Base-by-base conservation (phyloP, 1,140 invertebrate genomes). In the Cydia splendana region DNA sequence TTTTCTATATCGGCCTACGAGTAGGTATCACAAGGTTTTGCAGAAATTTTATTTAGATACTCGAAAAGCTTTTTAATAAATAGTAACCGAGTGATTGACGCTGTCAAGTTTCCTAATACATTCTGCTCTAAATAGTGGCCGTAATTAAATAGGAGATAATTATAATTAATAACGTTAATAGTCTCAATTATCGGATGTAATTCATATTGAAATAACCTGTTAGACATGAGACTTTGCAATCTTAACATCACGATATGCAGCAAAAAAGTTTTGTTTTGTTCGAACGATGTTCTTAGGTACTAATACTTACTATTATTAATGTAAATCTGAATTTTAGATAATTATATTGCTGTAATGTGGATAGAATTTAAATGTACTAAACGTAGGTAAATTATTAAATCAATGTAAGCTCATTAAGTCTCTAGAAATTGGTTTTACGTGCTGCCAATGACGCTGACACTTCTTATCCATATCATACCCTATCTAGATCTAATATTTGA, bases 61-160 rank as follows among this genome's bases (percentile, higher is more conserved):
- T 24, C 6, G 18, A 24, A 62, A 2, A 9, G 6, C 0, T 12
- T 62, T 24, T 57, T 15, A 7, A 57, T 4, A n/a, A 57, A 53
- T 6, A 6, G 5, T 15, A 51, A 51, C 13, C 15, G 13, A 15
- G 53, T 57, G 20, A 24, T 24, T 62, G 9, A 24, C 2, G 57
- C 9, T 62, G 57, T 62, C 20, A 24, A 62, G 57, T 62, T 62
- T 62, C 57, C 18, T 62, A 62, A 62, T 24, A 62, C 57, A 62
- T 62, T 62, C 57, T 62, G 57, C 20, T 62, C 18, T 24, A 62
- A 62, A 24, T 62, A 62, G 20, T 62, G 4, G 18, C 7, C 57
- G 57, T 62, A 62, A 62, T 24, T 62, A 62, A 62, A 62, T 62
- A 62, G 20, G 20, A 62, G 57, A n/a, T 62, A 62, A 24, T 24